Base-by-base conservation (phyloP, 2,888 invertebrate genomes). In the Himalopsyche tibetana region DNA sequence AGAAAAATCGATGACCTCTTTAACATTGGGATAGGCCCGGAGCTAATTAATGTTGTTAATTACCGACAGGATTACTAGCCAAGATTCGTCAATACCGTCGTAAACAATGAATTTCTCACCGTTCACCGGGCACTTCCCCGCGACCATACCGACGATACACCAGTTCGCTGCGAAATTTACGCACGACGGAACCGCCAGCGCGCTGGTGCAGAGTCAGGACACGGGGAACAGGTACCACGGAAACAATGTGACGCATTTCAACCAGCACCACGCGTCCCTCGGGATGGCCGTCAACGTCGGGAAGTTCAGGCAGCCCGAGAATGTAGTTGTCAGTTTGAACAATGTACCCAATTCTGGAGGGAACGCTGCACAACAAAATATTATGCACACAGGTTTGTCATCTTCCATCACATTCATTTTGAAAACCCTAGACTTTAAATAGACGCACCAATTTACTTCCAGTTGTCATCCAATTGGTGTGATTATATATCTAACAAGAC, bases 51-150 rank as follows among this genome's bases (percentile, higher is more conserved):
- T 83, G 80, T 83, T 85, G 85, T 87, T 87, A 87, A 87, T 87
- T 87, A 83, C 83, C 87, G 56, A 85, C 86, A 88, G 85, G 87
- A 84, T 45, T 38, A 85, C 56, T 87, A 83, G 84, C 80, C 80
- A 83, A 84, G 74, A 74, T 38, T 36, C 55, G 85, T 74, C 74
- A 83, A 55, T 55, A 84, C 55, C 80, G n/a, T n/a, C 80, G 69
- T 84, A 81, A 87, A 91, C 90, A 90, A 97, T 97, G 97, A 97
- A 97, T 94, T 97, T 97, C 93, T 95, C 97, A 90, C 96, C 97
- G 89, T 97, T 97, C 91, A 96, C 96, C 90, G 95, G 96, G 90
- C 97, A 95, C 92, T 96, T 96, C 91, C 95, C 96, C 89, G 94
- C 95, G 89, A 94, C 95, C 89, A 95, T 97, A 89, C 96, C 97